Evolutionary conservation across 1,140 invertebrate genomes (phyloP).

Genomic region (Campoletis sonorensis): DNA sequence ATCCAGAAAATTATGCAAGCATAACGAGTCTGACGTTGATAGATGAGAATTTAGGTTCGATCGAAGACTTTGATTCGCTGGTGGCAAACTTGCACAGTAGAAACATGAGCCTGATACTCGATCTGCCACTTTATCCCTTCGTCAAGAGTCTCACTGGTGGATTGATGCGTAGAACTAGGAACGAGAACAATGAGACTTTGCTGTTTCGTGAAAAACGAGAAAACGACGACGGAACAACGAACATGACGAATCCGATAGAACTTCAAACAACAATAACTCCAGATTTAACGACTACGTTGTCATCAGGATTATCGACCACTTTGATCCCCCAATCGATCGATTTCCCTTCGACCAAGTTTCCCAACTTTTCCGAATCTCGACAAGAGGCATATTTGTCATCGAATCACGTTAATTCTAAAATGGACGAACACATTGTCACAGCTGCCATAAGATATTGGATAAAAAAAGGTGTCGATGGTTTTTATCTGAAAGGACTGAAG

Average conservation of each 20-base stretch:
- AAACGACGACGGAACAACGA: not conserved
- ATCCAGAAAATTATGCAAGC: conserved; percentile 83
- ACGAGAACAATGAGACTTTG: conserved; percentile 17
- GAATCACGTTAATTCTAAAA: conserved; percentile 48
- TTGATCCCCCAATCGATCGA: conserved; percentile 2
- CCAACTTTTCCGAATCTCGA: conserved; percentile 22
- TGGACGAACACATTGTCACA: conserved; percentile 70
- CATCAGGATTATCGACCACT: not conserved
- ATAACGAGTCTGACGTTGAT: conserved; percentile 80
- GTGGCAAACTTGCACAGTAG: conserved; percentile 79
- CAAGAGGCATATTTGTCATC: conserved; percentile 36
- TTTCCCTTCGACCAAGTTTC: conserved; percentile 9
- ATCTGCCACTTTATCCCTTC: conserved; percentile 83
- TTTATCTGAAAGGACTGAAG: conserved; percentile 85
- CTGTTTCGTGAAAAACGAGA: conserved; percentile 10
- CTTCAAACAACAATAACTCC: not conserved
- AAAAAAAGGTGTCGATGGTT: conserved; percentile 84
- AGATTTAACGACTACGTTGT: not conserved
- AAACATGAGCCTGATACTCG: conserved; percentile 85
- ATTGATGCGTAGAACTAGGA: conserved; percentile 9
- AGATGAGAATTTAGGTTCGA: conserved; percentile 80
- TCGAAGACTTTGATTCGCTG: conserved; percentile 82
- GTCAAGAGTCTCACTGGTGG: conserved; percentile 69
- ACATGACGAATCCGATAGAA: not conserved
- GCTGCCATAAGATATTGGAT: conserved; percentile 82